A percentile compares a stretch with the other conserved stretches of the same genome.
phyloP scores from a whole-genome alignment of 2,888 invertebrate species.

The Mythimna loreyi region DNA sequence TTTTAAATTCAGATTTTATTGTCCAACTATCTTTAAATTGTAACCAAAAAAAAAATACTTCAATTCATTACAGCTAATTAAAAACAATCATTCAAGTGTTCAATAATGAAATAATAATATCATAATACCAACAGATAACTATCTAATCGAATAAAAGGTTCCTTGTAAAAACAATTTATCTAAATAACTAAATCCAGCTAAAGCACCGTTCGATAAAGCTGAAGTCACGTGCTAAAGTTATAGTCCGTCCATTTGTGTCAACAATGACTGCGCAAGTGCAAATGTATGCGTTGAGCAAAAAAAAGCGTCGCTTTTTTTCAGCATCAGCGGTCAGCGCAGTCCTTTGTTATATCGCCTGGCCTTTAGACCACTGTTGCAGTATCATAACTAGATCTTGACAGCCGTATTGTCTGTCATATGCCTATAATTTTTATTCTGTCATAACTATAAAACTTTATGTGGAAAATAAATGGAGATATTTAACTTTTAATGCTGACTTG shows the following conservation, averaged over 20 bases:
- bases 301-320: constrained; percentile 32
- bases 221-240: constrained; percentile 29
- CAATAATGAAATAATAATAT: constrained; percentile 6
- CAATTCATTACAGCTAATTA: background rate
- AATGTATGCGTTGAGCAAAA: constrained; percentile 23
- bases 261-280: constrained; percentile 39
- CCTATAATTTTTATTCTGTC: constrained; percentile 29
- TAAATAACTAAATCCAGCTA: constrained; percentile 30
- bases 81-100: background rate
- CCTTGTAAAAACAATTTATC: constrained; percentile 21
- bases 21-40: too few relatives aligned
- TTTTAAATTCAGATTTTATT: too few relatives aligned
- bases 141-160: constrained; percentile 21
- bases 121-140: constrained; percentile 17
- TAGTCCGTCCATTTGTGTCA: constrained; percentile 14
- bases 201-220: constrained; percentile 28
- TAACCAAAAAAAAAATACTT: too few relatives aligned
- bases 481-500: constrained; percentile 13
- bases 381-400: constrained; percentile 58
- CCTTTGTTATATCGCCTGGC: constrained; percentile 47
- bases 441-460: constrained; percentile 24
- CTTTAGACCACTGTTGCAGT: constrained; percentile 41
- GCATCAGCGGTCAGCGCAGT: constrained; percentile 25
- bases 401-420: constrained; percentile 42
- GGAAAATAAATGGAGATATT: constrained; percentile 13